Evolutionary conservation across 2,888 invertebrate genomes (phyloP).

Genomic region (Prosapia bicincta): DNA sequence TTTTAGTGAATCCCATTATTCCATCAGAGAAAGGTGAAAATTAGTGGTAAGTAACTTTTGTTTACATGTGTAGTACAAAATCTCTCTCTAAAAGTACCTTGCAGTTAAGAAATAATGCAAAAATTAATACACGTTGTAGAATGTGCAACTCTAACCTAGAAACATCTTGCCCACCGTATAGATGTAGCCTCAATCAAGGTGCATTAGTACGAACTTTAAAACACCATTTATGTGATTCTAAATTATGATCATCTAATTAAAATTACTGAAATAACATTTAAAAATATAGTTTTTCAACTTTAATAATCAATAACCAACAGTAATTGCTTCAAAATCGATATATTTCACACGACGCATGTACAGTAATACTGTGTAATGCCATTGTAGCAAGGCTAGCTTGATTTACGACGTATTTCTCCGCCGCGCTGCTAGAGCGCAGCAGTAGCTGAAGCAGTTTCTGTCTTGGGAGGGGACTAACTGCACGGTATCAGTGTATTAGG

Average conservation of each 20-base stretch:
- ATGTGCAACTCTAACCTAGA: background rate
- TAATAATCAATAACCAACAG: background rate
- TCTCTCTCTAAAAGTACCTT: background rate
- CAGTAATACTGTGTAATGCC: background rate
- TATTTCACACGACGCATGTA: background rate
- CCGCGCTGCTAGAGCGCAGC: constrained; percentile 27
- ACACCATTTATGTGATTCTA: background rate
- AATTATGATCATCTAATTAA: background rate
- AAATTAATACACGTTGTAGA: background rate
- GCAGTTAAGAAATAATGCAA: background rate
- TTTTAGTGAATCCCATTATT: background rate
- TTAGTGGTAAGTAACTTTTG: background rate
- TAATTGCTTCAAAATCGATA: background rate
- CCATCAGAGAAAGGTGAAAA: background rate
- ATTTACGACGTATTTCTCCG: constrained; percentile 26
- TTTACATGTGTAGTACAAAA: background rate
- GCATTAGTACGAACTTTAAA: background rate
- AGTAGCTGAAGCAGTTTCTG: constrained; percentile 10
- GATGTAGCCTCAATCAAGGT: background rate
- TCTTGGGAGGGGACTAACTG: constrained; percentile 13
- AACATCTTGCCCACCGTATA: background rate
- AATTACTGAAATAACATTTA: background rate
- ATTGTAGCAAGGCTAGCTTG: constrained; percentile 12
- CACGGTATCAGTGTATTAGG: constrained; percentile 21
- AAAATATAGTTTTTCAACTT: background rate